Percentiles rank a stretch among this genome's conserved stretches.
Evolutionary conservation across 2,888 invertebrate species (phyloP).

Genomic region (Dusona sp.): DNA sequence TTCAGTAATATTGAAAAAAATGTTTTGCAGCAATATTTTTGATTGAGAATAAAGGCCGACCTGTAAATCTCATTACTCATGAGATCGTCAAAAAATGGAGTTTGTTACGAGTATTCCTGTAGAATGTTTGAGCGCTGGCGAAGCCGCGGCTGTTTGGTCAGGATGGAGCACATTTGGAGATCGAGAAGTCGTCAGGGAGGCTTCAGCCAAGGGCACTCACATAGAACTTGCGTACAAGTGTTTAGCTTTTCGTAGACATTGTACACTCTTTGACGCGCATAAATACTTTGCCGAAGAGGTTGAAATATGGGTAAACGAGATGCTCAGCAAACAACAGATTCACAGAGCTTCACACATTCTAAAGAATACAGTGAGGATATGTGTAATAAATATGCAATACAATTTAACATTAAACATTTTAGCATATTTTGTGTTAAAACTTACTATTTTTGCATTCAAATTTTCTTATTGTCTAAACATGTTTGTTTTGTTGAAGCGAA

Average conservation of each 20-base stretch:
- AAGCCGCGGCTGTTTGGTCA: conserved; percentile 88
- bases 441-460: not conserved
- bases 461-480: not conserved
- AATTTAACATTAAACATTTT: not conserved
- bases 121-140: conserved; percentile 87
- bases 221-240: conserved; percentile 87
- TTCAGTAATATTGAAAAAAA: not conserved
- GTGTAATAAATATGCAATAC: not conserved
- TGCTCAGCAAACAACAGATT: conserved; percentile 88
- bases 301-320: conserved; percentile 88
- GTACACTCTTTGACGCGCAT: conserved; percentile 86
- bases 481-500: not conserved
- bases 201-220: conserved; percentile 89
- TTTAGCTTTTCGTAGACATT: conserved; percentile 86
- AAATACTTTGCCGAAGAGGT: conserved; percentile 85
- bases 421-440: not conserved
- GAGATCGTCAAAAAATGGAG: conserved; percentile 64
- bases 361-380: conserved; percentile 85
- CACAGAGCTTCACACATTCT: conserved; percentile 89
- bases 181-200: conserved; percentile 89
- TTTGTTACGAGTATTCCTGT: conserved; percentile 83
- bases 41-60: not conserved
- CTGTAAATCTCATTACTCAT: conserved; percentile 24
- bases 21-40: not conserved
- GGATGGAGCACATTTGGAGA: conserved; percentile 88